Base-by-base conservation (phyloP, 2,113 vertebrate species). In the Xiphorhynchus elegans region DNA sequence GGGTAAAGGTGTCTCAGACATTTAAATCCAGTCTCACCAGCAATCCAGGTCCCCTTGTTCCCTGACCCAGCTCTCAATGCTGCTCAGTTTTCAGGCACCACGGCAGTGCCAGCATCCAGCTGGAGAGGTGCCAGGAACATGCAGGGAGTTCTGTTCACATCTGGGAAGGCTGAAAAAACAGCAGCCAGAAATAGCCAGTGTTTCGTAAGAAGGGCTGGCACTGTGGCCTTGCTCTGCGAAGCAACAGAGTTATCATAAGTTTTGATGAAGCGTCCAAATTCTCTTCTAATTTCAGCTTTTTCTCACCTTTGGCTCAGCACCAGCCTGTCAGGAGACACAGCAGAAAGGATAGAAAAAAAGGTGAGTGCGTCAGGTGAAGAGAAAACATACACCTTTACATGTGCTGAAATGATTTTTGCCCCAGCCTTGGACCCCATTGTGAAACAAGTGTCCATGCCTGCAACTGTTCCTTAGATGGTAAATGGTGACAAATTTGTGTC, bases 21-120 rank as follows among this genome's bases (percentile, higher is more conserved):
- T 53, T 84, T 55, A 72, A 78, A 94, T 28, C 59, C 79, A 67
- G 23, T 7, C 9, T 33, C 33, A 47, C 14, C 50, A 55, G 46
- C n/a, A 39, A 70, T 25, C 25, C 5, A 0, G 33, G 7, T 67
- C 29, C 46, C 47, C 40, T 40, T 13, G 12, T 31, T 25, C 66
- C 13, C n/a, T 23, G 62, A 5, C 12, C n/a, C 44, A 37, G 28
- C 18, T 52, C 7, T 0, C 1, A 0, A n/a, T 0, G 8, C 29
- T 3, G 3, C 37, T 87, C 42, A 2, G 0, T 58, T 44, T 82
- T 73, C 62, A 82, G 52, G 60, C 80, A 82, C 70, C 26, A 3
- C 1, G 1, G 62, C 55, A 31, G 14, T 24, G 64, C 50, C 73
- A 63, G 60, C 7, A 0, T 42, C 33, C 89, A 68, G 55, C 56